Base-by-base conservation (phyloP, 2,888 invertebrate genomes). In the Drosophila sordidula region DNA sequence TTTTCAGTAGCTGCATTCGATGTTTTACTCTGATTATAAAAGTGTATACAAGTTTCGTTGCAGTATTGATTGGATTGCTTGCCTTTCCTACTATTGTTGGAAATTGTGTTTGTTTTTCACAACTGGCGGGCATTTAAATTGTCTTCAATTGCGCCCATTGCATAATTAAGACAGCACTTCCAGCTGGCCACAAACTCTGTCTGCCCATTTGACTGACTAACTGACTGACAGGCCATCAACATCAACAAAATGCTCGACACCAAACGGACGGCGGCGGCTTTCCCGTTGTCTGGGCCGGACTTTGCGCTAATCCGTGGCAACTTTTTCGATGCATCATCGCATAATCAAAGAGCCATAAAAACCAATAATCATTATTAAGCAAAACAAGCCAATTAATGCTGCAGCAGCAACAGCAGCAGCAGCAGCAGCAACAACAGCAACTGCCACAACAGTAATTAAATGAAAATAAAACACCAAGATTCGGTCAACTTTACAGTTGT, bases 321-420 rank as follows among this genome's bases (percentile, higher is more conserved):
- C 64, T 70, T 82, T 82, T 83, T 86, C 80, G 80, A 86, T 82
- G 88, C 88, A 88, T 84, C 84, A 88, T 86, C 76, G 87, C 81
- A 88, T 87, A 88, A 85, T 85, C 89, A 85, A 85, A 88, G 76
- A 83, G 87, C 87, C 78, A 83, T 85, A 89, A 86, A 85, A 88
- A 85, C 81, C 87, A 85, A 85, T 85, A 85, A 85, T 87, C 78
- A 87, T 88, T 87, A 88, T 88, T 80, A 86, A 88, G 87, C 86
- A 86, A 84, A 84, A 84, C 86, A 82, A 84, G 83, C 88, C 83
- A 83, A 87, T 83, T 83, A 83, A 87, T 83, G 85, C 70, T 57
- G 54, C 80, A 44, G 61, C 78, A 29, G 44, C 71, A 50, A 4
- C 63, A 46, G n/a, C 67, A 51, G n/a, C 58, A 42, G 16, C 50